Evolutionary conservation across 2,888 invertebrate species (phyloP).

Genomic region (Lasiommata megera): DNA sequence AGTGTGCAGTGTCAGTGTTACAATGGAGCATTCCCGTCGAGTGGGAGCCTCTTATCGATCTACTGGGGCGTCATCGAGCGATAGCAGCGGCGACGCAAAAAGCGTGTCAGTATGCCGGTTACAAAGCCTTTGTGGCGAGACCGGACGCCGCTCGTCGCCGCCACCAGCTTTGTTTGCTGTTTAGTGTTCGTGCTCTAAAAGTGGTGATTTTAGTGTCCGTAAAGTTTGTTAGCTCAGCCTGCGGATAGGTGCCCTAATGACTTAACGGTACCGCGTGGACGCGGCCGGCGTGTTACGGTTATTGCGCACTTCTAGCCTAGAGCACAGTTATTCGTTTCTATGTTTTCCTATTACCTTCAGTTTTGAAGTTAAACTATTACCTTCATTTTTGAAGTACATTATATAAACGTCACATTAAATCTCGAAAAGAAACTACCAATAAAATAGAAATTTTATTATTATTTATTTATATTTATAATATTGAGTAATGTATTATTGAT

Average conservation of each 20-base stretch:
- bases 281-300: conserved; percentile 22
- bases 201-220: conserved; percentile 66
- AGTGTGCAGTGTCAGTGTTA: conserved; percentile 72
- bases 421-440: too few species aligned
- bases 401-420: too few species aligned
- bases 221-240: conserved; percentile 49
- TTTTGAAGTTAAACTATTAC: background rate
- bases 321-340: background rate
- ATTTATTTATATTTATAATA: too few species aligned
- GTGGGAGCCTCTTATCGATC: conserved; percentile 79
- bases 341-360: background rate
- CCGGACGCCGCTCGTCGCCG: conserved; percentile 75
- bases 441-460: too few species aligned
- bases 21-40: conserved; percentile 76
- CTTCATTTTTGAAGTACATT: too few species aligned
- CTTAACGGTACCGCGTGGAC: conserved; percentile 23
- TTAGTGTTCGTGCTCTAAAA: conserved; percentile 70
- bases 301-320: conserved; percentile 8
- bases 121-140: conserved; percentile 74
- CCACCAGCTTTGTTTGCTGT: conserved; percentile 72
- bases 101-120: conserved; percentile 77
- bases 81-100: conserved; percentile 77
- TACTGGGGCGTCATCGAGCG: conserved; percentile 78
- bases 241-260: conserved; percentile 40
- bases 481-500: too few species aligned